Conservation (phyloP, 2,888 invertebrate species). For the Antheraea assamensis region DNA sequence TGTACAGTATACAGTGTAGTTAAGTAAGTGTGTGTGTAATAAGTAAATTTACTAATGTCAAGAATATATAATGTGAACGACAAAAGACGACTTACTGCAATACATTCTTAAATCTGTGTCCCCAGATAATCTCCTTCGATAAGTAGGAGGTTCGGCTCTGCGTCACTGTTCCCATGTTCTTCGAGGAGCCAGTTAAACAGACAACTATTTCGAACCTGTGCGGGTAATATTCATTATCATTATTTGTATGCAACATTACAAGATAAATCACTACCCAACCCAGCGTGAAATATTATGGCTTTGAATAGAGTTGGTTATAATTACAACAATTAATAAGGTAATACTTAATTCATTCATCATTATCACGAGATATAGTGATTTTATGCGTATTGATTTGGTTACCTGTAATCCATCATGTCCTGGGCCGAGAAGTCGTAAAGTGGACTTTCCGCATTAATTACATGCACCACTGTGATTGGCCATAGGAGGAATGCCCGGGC, state of each 20-base stretch:
- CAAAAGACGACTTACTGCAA: conserved; percentile 72
- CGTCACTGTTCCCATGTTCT: conserved; percentile 88
- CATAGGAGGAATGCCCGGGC: conserved; percentile 90
- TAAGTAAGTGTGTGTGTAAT: too few species aligned
- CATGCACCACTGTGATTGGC: conserved; percentile 94
- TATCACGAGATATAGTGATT: background rate
- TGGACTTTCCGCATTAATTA: conserved; percentile 89
- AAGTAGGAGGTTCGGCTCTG: conserved; percentile 90
- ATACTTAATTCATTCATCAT: too few species aligned
- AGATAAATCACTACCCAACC: background rate
- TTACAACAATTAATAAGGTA: too few species aligned
- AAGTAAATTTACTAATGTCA: too few species aligned
- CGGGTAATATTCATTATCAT: conserved; percentile 10
- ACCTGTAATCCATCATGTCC: conserved; percentile 87
- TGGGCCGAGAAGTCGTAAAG: conserved; percentile 89
- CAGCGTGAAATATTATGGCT: background rate
- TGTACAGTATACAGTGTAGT: too few species aligned
- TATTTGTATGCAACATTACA: background rate
- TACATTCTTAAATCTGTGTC: conserved; percentile 88
- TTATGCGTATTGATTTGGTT: background rate
- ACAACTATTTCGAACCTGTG: conserved; percentile 90
- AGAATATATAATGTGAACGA: too few species aligned
- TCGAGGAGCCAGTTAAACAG: conserved; percentile 90
- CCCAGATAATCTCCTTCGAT: conserved; percentile 92
- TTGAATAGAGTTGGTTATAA: background rate